Evolutionary conservation across 2,113 vertebrate species (phyloP).

Genomic region (Gymnorhina tibicen): DNA sequence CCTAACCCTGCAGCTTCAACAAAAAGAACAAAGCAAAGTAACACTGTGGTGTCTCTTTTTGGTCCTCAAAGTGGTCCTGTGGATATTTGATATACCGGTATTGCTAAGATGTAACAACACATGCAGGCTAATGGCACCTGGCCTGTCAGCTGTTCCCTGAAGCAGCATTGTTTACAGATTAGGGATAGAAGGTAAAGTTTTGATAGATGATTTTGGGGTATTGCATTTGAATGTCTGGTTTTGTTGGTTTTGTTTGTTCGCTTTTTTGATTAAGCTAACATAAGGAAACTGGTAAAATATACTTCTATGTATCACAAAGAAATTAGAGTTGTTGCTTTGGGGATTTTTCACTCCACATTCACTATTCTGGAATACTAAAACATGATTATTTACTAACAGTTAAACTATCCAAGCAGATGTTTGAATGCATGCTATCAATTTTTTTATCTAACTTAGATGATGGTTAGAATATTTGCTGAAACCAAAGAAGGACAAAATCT

Average conservation of each 20-base stretch:
- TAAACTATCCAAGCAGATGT: neutral
- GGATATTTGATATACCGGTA: neutral
- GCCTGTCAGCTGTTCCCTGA: neutral
- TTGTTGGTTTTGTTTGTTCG: neutral
- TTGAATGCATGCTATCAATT: neutral
- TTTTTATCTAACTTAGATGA: neutral
- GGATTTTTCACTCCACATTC: neutral
- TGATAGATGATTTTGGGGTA: neutral
- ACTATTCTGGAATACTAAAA: neutral
- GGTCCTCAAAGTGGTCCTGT: neutral
- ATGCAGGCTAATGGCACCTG: neutral
- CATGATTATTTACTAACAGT: neutral
- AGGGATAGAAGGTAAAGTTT: neutral
- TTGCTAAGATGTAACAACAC: neutral
- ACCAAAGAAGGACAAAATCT: neutral
- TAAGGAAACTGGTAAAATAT: neutral
- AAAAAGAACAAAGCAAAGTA: neutral
- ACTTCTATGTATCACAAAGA: neutral
- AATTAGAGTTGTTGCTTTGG: neutral
- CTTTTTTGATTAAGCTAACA: neutral
- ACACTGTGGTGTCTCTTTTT: neutral
- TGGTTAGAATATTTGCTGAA: neutral
- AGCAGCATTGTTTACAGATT: neutral
- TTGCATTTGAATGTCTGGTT: neutral
- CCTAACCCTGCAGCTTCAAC: neutral